Percentiles rank a stretch among this genome's conserved stretches.
phyloP scores from a whole-genome alignment of 1,140 invertebrate genomes.

The Leptopilina boulardi region DNA sequence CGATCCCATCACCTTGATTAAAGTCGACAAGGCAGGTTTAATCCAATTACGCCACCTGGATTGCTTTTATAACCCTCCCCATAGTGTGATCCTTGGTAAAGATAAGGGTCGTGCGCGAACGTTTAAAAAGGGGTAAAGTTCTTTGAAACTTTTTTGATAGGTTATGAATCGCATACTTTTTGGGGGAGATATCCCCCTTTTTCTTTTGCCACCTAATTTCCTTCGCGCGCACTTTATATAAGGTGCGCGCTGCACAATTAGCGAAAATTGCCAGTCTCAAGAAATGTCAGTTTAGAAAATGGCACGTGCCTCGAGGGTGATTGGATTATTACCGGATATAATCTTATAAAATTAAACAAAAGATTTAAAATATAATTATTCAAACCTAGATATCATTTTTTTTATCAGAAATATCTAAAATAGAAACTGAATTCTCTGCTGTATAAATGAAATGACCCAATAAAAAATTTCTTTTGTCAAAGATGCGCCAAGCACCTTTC shows the following conservation, averaged over 20 bases:
- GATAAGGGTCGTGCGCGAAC: conserved; percentile 3
- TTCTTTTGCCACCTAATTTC: conserved; percentile 8
- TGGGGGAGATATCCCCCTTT: neutral
- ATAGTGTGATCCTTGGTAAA: neutral
- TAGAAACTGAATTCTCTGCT: no score
- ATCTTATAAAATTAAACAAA: no score
- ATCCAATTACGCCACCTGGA: conserved; percentile 28
- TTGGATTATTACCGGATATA: neutral
- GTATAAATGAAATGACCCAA: no score
- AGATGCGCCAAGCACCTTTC: conserved; percentile 4
- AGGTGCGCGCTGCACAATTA: neutral
- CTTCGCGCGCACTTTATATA: neutral
- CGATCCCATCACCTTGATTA: conserved; percentile 28
- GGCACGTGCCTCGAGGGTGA: conserved; percentile 4
- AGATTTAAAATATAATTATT: no score
- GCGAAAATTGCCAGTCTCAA: neutral
- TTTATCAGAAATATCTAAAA: no score
- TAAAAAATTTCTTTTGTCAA: conserved; percentile 23
- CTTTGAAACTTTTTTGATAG: conserved; percentile 31
- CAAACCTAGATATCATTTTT: no score
- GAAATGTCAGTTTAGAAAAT: neutral
- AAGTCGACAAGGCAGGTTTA: conserved; percentile 32
- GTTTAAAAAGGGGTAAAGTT: conserved; percentile 26
- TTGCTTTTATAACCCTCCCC: conserved; percentile 22
- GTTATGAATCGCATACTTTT: conserved; percentile 23